Evolutionary conservation across 2,113 vertebrate genomes (phyloP).

Genomic region (Xiphophorus maculatus): DNA sequence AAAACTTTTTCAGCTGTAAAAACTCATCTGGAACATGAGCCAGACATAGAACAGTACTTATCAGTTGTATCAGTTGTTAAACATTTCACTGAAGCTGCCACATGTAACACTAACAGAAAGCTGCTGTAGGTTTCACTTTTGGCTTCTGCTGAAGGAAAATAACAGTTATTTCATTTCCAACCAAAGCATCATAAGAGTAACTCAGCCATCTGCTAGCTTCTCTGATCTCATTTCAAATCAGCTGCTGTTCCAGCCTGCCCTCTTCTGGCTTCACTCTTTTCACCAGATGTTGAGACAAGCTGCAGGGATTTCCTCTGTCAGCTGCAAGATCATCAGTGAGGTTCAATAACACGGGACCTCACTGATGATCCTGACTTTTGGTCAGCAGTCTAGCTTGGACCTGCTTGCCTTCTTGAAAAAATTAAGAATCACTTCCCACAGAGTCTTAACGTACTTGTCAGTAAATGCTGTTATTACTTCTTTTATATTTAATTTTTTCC

Average conservation of each 20-base stretch:
- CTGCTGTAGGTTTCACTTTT: not conserved
- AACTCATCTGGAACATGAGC: too few relatives aligned
- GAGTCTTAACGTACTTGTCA: not conserved
- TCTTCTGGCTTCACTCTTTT: not conserved
- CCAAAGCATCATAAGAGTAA: not conserved
- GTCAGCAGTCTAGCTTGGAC: too few relatives aligned
- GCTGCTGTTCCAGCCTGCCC: not conserved
- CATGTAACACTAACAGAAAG: not conserved
- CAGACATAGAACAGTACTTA: too few relatives aligned
- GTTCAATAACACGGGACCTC: not conserved
- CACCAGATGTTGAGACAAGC: conserved; percentile 12
- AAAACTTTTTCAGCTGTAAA: too few relatives aligned
- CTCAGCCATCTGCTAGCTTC: not conserved
- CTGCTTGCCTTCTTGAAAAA: too few relatives aligned
- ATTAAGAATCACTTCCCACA: not conserved
- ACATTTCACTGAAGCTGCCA: not conserved
- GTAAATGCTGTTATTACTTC: not conserved
- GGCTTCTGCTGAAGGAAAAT: not conserved
- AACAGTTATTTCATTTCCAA: conserved; percentile 2
- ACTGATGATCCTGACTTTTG: not conserved
- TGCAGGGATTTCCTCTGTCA: not conserved
- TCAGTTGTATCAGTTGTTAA: too few relatives aligned
- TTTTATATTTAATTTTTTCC: not conserved
- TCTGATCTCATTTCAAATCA: conserved; percentile 11
- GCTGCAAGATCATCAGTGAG: not conserved